Evolutionary conservation across 2,888 invertebrate genomes (phyloP).

Genomic region (Orthosia incerta): DNA sequence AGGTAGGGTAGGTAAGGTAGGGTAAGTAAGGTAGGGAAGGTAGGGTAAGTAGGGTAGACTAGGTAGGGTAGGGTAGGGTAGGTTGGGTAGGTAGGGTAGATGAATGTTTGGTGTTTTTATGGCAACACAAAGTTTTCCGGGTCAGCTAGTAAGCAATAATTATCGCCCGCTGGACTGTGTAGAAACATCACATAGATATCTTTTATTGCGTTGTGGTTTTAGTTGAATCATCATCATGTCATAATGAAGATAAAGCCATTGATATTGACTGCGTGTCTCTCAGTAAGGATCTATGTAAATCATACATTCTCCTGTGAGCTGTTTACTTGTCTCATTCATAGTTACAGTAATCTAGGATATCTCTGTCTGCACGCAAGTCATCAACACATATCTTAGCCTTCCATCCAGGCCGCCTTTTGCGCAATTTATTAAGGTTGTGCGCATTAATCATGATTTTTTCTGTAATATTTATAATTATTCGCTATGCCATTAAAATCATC

Average conservation of each 20-base stretch:
- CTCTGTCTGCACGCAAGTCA: neutral
- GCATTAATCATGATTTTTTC: conserved; percentile 5
- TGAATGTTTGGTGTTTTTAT: too few species aligned
- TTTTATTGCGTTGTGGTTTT: neutral
- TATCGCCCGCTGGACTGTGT: neutral
- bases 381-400: neutral
- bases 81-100: too few species aligned
- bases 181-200: neutral
- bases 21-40: too few species aligned
- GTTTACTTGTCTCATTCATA: neutral
- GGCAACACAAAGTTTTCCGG: too few species aligned
- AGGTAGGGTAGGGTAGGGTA: too few species aligned
- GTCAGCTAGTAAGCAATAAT: neutral
- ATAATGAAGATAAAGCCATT: neutral
- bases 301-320: neutral
- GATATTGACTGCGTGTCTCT: neutral
- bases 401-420: neutral
- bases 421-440: neutral
- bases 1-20: too few species aligned
- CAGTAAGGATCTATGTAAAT: neutral
- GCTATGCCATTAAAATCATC: conserved; percentile 19
- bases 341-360: neutral
- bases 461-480: conserved; percentile 24
- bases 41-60: too few species aligned
- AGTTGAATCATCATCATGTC: neutral